Base-by-base conservation (phyloP, 1,140 invertebrate genomes). In the Danaus plexippus region DNA sequence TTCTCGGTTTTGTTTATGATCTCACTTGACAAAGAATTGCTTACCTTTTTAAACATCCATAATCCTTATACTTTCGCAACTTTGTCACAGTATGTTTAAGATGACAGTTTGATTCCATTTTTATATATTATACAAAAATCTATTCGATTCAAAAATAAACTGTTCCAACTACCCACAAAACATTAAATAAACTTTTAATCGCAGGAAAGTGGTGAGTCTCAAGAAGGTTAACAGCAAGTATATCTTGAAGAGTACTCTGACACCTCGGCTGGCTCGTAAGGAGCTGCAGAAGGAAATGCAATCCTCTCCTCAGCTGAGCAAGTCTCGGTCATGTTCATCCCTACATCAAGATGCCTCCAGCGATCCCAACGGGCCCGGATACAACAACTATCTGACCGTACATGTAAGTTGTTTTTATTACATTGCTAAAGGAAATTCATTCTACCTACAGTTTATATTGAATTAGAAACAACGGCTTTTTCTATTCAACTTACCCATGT, bases 141-240 rank as follows among this genome's bases (percentile, higher is more conserved):
- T n/a, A n/a, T n/a, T n/a, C n/a, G n/a, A n/a, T 8, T 4, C 22
- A 32, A 32, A 32, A 32, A 15, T 15, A 15, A 32, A 32, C 22
- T 32, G 7, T 49, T 56, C 0, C 18, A 43, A 43, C 13, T 8
- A 10, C n/a, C 11, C 13, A 43, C 9, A 22, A 49, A 32, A 32
- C 49, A 42, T 48, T n/a, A 45, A 10, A n/a, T 1, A 11, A 42
- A 58, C 49, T 50, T 54, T 52, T 6, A 54, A 46, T 87, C 86
- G 3, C 68, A 94, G 93, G 77, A 94, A 94, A 85, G 93, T 91
- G 69, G 93, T 96, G 1, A 94, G 92, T 48, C 66, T 96, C 56
- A 94, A 95, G 72, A 95, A 95, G 74, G 90, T 94, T 0, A 95
- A 92, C 71, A 94, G 93, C 69, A 94, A 94, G 67, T 92, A 95